Percentiles rank a stretch among this genome's conserved stretches.
phyloP scores from a whole-genome alignment of 2,797 vertebrate genomes.

The Leuciscus waleckii region DNA sequence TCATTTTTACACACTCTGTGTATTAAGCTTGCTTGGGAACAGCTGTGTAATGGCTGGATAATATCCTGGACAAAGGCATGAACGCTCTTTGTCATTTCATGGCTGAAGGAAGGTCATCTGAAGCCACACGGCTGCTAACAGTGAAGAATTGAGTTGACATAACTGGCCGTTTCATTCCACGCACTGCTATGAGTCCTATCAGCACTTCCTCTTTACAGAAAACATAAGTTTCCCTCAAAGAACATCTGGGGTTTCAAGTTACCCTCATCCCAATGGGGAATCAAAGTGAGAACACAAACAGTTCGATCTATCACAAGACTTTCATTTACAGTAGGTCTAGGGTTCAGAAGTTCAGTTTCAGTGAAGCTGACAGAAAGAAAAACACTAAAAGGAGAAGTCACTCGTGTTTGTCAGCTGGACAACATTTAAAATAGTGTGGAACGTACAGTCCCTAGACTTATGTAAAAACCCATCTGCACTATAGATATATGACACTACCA shows the following conservation, averaged over 20 bases:
- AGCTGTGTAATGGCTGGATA: slow-evolving; percentile 33
- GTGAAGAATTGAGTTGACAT: slow-evolving; percentile 20
- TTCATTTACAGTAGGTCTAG: background rate
- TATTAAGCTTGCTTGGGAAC: slow-evolving; percentile 15
- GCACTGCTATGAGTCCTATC: background rate
- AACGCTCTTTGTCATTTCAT: slow-evolving; percentile 23
- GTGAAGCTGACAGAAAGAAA: background rate
- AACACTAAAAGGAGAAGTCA: slow-evolving; percentile 13
- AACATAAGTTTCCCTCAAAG: slow-evolving; percentile 19
- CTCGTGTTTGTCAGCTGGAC: background rate
- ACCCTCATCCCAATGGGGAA: background rate
- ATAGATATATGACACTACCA: background rate
- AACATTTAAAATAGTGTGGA: background rate
- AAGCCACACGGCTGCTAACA: background rate
- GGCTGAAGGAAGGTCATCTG: slow-evolving; percentile 18
- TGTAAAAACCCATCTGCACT: background rate
- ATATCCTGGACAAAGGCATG: background rate
- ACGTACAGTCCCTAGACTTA: background rate
- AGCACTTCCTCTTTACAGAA: slow-evolving; percentile 38
- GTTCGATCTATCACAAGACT: background rate
- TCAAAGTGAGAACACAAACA: slow-evolving; percentile 5
- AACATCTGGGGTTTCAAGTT: slow-evolving; percentile 28
- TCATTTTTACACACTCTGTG: background rate
- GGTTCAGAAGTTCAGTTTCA: background rate
- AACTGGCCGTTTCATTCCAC: slow-evolving; percentile 13